Percentiles rank a stretch among this genome's conserved stretches.
Evolutionary conservation across 2,797 vertebrate species (phyloP).

Genomic region (Syndactyla subalaris): DNA sequence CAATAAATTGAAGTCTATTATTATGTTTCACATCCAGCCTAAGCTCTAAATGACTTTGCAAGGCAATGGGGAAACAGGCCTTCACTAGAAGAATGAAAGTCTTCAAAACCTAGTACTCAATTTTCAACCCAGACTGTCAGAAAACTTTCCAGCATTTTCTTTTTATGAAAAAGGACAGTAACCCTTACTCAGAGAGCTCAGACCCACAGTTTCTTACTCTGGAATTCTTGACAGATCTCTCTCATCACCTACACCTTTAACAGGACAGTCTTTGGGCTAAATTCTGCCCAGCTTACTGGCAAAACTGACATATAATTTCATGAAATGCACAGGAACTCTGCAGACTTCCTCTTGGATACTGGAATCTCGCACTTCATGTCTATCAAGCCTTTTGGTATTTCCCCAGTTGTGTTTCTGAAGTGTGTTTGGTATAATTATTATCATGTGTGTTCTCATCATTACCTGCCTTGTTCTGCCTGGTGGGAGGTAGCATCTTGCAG

Average conservation of each 20-base stretch:
- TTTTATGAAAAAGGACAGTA: neutral
- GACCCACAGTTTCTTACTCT: neutral
- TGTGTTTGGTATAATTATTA: conserved; percentile 28
- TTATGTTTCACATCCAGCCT: neutral
- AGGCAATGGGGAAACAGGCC: neutral
- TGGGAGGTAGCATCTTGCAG: conserved; percentile 21
- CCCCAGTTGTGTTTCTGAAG: neutral
- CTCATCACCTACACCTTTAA: neutral
- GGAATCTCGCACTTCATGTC: neutral
- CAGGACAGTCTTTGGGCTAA: neutral
- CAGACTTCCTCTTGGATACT: neutral
- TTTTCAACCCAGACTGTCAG: neutral
- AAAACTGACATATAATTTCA: neutral
- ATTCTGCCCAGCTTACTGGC: neutral
- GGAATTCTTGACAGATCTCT: neutral
- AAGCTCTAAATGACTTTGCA: neutral
- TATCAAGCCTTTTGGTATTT: neutral
- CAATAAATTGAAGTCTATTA: neutral
- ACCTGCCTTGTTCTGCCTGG: conserved; percentile 49
- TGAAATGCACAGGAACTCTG: neutral
- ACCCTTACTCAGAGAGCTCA: neutral
- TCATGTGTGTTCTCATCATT: conserved; percentile 31
- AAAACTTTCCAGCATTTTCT: neutral
- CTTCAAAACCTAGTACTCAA: neutral
- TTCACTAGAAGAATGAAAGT: neutral